Evolutionary conservation across 2,797 vertebrate genomes (phyloP).

Genomic region (Antrozous pallidus): DNA sequence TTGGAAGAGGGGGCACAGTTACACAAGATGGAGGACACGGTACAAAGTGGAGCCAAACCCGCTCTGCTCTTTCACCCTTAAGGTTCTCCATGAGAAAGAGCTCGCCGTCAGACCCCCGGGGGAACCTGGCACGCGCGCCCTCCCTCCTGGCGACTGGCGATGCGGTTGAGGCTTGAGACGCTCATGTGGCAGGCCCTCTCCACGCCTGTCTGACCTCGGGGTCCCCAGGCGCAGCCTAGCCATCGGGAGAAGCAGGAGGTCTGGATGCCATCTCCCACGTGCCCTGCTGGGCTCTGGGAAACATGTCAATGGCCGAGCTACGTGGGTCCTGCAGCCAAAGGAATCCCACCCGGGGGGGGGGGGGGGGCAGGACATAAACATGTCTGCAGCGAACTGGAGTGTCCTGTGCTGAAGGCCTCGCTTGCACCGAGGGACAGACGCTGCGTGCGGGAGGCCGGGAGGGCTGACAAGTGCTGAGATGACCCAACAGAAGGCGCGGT

Average conservation of each 20-base stretch:
- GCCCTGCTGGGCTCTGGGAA: not conserved
- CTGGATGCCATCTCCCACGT: not conserved
- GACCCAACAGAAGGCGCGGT: not conserved
- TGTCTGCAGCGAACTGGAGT: not conserved
- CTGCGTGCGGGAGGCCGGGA: not conserved
- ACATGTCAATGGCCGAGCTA: not conserved
- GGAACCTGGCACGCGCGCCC: fast-evolving
- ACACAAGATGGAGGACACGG: no score
- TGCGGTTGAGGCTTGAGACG: not conserved
- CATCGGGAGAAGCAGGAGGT: not conserved
- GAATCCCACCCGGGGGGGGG: not conserved
- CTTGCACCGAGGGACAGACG: not conserved
- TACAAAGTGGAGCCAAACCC: no score
- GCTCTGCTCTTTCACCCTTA: no score
- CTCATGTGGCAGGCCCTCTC: not conserved
- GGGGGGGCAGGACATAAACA: not conserved
- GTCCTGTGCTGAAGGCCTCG: not conserved
- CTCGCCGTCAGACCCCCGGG: not conserved
- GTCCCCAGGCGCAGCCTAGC: not conserved
- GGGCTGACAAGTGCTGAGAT: not conserved
- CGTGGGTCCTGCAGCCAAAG: not conserved
- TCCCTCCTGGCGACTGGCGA: not conserved
- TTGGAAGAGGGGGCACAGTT: no score
- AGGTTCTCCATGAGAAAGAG: not conserved
- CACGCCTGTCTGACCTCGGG: not conserved